Evolutionary conservation across 2,113 vertebrate species (phyloP), one percentile per base, ranked within the genome.

Genomic region (Lepisosteus oculatus): DNA sequence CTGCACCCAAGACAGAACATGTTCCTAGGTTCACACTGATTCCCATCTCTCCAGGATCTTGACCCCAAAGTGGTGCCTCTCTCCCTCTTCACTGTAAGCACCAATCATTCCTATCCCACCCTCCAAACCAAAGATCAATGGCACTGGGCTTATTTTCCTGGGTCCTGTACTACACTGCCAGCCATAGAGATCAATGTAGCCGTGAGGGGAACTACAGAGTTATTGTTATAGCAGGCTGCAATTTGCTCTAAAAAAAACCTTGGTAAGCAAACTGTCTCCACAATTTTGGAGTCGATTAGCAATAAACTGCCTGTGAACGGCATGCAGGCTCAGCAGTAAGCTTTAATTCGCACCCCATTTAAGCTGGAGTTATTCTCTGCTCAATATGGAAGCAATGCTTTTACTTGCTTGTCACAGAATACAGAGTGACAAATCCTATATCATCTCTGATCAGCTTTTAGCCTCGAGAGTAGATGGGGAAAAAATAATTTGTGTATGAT

Each of bases 111-210:
- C 77, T 78, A 80, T 79, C 80, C 78, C 83, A 81, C 82, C 83
- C 81, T 8, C 11, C 41, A 74, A 82, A 83, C 85, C 78, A 83
- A 82, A 85, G 88, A 90, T 91, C 86, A 85, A 89, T 89, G 85
- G 84, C 56, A 72, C 76, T 80, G 83, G 82, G 79, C 83, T 77
- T 79, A 87, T 85, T 88, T 90, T 82, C 86, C 84, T 86, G 86
- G 85, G 86, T 85, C 83, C 83, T 77, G 78, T 82, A 84, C 85
- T 43, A 29, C 14, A n/a, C n/a, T 6, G 45, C 13, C 65, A n/a
- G 65, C 43, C 9, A 85, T 87, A 88, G 85, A 90, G 88, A 91
- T 90, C 90, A 88, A 91, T 89, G 85, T 83, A 78, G 87, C 87
- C 84, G 82, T 81, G 87, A 91, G 84, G 81, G 85, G 85, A 81